A percentile compares a stretch with the other conserved stretches of the same genome.
Evolutionary conservation across 2,797 vertebrate species (phyloP).

Genomic region (Oreonectes daqikongensis): DNA sequence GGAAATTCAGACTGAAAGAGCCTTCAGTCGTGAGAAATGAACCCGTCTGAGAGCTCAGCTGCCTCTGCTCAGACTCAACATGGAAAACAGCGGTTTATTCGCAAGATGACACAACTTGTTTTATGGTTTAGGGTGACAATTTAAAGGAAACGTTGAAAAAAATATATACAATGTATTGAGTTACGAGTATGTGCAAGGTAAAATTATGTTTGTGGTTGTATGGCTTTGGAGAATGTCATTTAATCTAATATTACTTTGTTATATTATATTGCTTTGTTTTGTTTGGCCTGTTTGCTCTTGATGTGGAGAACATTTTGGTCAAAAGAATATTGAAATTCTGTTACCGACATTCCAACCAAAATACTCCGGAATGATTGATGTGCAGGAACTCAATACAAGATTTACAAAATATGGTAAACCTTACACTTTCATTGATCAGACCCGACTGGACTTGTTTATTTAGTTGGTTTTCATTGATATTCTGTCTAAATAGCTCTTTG

Average conservation of each 20-base stretch:
- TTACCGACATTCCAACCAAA: slow-evolving; percentile 2
- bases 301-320: slow-evolving; percentile 5
- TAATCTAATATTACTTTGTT: background rate
- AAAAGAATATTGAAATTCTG: background rate
- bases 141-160: background rate
- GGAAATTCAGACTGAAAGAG: slow-evolving; percentile 26
- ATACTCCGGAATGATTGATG: background rate
- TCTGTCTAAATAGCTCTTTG: too few relatives aligned
- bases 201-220: background rate
- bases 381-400: background rate
- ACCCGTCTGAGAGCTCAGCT: background rate
- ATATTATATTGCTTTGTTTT: background rate
- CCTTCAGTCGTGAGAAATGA: slow-evolving; percentile 13
- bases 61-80: background rate
- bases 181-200: background rate
- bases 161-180: background rate
- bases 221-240: slow-evolving; percentile 1
- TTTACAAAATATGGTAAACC: background rate
- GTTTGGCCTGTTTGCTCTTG: background rate
- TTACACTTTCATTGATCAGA: background rate
- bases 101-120: slow-evolving; percentile 7
- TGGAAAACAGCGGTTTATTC: background rate
- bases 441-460: background rate
- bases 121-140: background rate
- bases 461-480: too few relatives aligned